Percentiles rank a stretch among this genome's conserved stretches.
Evolutionary conservation across 2,797 vertebrate genomes (phyloP).

Genomic region (Hybognathus amarus): DNA sequence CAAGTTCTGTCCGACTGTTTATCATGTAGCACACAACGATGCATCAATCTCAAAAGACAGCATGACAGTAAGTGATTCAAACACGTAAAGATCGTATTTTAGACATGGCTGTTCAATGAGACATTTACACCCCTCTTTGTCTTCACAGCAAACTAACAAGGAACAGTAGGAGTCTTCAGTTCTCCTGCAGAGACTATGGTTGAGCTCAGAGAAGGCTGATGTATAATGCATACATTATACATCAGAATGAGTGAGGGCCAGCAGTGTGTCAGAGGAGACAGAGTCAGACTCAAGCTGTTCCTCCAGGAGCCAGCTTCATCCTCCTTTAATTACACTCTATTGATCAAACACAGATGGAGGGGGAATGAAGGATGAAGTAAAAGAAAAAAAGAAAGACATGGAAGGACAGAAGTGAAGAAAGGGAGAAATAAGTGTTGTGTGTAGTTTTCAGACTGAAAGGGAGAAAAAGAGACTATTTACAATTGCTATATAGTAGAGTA

Average conservation of each 20-base stretch:
- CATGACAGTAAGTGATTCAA: background rate
- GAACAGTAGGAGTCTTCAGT: conserved; percentile 25
- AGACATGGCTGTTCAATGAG: conserved; percentile 16
- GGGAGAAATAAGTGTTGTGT: conserved; percentile 29
- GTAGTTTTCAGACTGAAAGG: conserved; percentile 1
- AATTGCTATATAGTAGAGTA: no score
- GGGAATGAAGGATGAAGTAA: conserved; percentile 3
- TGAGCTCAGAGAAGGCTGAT: conserved; percentile 28
- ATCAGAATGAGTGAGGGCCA: conserved; percentile 51
- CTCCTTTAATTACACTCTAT: conserved; percentile 79
- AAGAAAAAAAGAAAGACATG: conserved; percentile 48
- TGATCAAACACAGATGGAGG: conserved; percentile 68
- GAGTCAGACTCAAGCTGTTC: conserved; percentile 57
- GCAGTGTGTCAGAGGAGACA: conserved; percentile 60
- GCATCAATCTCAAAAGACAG: conserved; percentile 1
- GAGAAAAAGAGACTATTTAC: conserved; percentile 9
- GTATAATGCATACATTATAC: conserved; percentile 53
- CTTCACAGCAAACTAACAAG: conserved; percentile 28
- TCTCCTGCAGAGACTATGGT: conserved; percentile 17
- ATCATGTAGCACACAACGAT: background rate
- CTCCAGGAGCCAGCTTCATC: conserved; percentile 67
- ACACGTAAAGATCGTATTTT: background rate
- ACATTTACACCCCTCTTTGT: conserved; percentile 31
- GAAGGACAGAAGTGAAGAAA: conserved; percentile 47
- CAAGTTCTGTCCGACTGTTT: background rate